Evolutionary conservation across 2,888 invertebrate species (phyloP), one percentile per base, ranked within the genome.

Genomic region (Fissipunctia ypsillon): DNA sequence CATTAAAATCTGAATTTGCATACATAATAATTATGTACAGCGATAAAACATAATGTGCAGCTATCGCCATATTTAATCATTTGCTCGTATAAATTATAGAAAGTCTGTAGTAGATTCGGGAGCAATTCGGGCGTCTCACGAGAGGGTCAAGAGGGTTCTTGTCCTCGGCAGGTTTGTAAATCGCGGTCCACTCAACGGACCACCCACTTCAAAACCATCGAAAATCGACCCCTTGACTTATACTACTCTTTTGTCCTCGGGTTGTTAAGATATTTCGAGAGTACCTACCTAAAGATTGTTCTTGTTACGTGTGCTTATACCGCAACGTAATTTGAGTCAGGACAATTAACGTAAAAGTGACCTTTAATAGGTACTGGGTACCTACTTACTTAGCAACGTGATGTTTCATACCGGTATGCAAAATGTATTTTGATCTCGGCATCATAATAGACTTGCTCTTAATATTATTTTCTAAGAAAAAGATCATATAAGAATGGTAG

Each of bases 91-190:
- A 86, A 76, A 73, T 78, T 80, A 83, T 81, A 88, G 87, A 87
- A 87, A 88, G 83, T 84, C 83, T 81, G 71, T 76, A 76, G 67
- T 75, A 71, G 59, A 48, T 60, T 77, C 50, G 84, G 82, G 87
- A 85, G 85, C 81, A 78, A 86, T 87, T 86, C 83, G 81, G 85
- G 80, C 80, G 81, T 84, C 87, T 87, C 80, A 83, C 73, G 79
- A 89, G 89, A 91, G 93, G 94, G 95, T 84, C 87, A 85, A 87
- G 84, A 74, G 81, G 76, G 85, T 91, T 87, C 94, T 94, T 91
- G 91, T 93, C 93, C 92, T 87, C 90, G 83, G 90, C 90, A 86
- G 91, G 93, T 93, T 92, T 92, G 92, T 93, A 93, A 94, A 94
- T 93, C 91, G 93, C 89, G 93, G 93, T 92, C 91, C 91, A 88